Percentiles rank a stretch among this genome's conserved stretches.
phyloP scores from a whole-genome alignment of 2,797 vertebrate species.

The Acanthurus leucopareius region DNA sequence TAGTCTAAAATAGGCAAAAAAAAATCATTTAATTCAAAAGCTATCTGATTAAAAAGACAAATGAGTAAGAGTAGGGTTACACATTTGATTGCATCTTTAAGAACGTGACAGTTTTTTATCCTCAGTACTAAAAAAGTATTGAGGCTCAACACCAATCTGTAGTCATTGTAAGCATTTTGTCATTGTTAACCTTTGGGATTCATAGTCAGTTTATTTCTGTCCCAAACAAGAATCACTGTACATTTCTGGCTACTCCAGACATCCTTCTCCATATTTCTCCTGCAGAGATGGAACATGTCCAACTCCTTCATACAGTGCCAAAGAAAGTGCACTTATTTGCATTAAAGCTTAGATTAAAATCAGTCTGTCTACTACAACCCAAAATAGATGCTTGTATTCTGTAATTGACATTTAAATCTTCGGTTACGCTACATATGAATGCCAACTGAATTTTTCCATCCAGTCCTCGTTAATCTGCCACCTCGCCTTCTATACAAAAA shows the following conservation, averaged over 20 bases:
- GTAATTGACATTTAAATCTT: slow-evolving; percentile 64
- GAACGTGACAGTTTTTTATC: neutral
- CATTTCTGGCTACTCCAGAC: neutral
- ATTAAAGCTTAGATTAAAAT: slow-evolving; percentile 36
- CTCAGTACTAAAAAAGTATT: neutral
- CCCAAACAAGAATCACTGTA: neutral
- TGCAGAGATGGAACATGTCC: neutral
- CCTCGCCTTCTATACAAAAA: slow-evolving; percentile 68
- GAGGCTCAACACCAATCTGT: neutral
- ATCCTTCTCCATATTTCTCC: neutral
- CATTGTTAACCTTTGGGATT: neutral
- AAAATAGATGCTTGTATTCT: slow-evolving; percentile 57
- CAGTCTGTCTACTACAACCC: slow-evolving; percentile 26
- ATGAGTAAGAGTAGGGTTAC: too few species aligned
- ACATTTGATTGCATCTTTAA: neutral
- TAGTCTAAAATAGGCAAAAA: too few species aligned
- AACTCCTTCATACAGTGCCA: neutral
- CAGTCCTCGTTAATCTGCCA: slow-evolving; percentile 57
- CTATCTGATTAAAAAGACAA: neutral
- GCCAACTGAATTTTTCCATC: slow-evolving; percentile 51
- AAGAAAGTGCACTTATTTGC: slow-evolving; percentile 22
- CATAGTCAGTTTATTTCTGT: neutral
- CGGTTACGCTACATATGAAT: slow-evolving; percentile 34
- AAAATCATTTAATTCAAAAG: neutral
- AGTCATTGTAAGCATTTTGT: too few species aligned